Percentiles rank a stretch among this genome's conserved stretches.
Conservation (phyloP, 2,888 invertebrate genomes). For the Drosophila quinaria region DNA sequence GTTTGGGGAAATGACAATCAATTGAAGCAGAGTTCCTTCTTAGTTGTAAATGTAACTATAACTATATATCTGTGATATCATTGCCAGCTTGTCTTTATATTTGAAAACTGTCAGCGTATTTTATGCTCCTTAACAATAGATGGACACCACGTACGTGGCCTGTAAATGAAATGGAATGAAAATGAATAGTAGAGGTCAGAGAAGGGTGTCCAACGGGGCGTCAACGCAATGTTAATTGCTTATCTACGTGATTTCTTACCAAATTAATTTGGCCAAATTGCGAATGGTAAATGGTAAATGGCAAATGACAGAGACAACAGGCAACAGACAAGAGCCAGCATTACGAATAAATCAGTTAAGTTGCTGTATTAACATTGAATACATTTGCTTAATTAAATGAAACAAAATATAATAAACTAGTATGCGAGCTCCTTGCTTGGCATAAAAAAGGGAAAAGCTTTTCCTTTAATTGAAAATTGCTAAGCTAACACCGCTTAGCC, state of each 20-base stretch:
- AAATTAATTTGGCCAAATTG: constrained; percentile 84
- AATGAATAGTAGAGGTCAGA: not conserved
- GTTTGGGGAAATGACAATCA: not conserved
- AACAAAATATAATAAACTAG: constrained; percentile 64
- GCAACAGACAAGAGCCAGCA: constrained; percentile 10
- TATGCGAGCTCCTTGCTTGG: not conserved
- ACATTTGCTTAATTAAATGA: constrained; percentile 80
- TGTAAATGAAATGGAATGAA: constrained; percentile 60
- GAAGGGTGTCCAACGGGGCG: constrained; percentile 33
- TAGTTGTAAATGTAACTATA: constrained; percentile 27
- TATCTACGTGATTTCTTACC: constrained; percentile 85
- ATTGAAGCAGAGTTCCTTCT: constrained; percentile 2
- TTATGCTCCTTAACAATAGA: constrained; percentile 71
- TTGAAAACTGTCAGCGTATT: constrained; percentile 73
- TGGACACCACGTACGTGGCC: constrained; percentile 70
- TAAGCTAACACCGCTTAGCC: constrained; percentile 35
- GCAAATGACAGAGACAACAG: constrained; percentile 32
- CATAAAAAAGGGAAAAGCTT: constrained; percentile 58
- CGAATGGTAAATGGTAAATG: constrained; percentile 53
- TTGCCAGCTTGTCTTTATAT: constrained; percentile 47
- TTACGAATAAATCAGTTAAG: constrained; percentile 74
- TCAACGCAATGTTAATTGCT: constrained; percentile 81
- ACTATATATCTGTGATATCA: constrained; percentile 20
- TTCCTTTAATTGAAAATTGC: constrained; percentile 70
- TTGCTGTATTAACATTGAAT: constrained; percentile 81